phyloP scores from a whole-genome alignment of 2,888 invertebrate species.

The Nasonovia ribisnigri region DNA sequence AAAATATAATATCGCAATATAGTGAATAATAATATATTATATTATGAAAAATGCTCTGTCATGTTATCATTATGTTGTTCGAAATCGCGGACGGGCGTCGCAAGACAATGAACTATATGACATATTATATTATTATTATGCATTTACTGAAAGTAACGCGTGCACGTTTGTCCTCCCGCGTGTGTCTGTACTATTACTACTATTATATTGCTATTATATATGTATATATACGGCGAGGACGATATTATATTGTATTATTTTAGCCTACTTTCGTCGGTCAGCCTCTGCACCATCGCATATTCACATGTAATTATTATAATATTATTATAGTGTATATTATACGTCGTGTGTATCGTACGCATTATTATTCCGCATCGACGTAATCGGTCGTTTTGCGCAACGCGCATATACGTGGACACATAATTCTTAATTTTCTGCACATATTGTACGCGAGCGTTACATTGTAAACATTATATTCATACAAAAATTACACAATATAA shows the following conservation, averaged over 20 bases:
- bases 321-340: background rate
- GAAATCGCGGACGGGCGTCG: background rate
- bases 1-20: background rate
- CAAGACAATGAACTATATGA: background rate
- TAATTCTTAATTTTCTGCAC: background rate
- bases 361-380: constrained; percentile 14
- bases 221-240: background rate
- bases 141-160: background rate
- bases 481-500: background rate
- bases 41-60: background rate
- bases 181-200: background rate
- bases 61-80: background rate
- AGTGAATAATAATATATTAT: background rate
- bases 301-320: no score
- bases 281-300: background rate
- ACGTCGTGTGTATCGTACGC: background rate
- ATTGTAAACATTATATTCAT: background rate
- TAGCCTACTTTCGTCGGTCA: constrained; percentile 45
- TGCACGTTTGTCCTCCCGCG: background rate
- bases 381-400: constrained; percentile 33
- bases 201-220: background rate
- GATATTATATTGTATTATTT: background rate
- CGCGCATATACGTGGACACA: no score
- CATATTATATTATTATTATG: background rate
- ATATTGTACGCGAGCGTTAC: background rate